These are phyloP conservation scores for Anhinga rufa DNA, from an alignment of 2,113 vertebrate genomes.

Conservation along the genomic window DNA sequence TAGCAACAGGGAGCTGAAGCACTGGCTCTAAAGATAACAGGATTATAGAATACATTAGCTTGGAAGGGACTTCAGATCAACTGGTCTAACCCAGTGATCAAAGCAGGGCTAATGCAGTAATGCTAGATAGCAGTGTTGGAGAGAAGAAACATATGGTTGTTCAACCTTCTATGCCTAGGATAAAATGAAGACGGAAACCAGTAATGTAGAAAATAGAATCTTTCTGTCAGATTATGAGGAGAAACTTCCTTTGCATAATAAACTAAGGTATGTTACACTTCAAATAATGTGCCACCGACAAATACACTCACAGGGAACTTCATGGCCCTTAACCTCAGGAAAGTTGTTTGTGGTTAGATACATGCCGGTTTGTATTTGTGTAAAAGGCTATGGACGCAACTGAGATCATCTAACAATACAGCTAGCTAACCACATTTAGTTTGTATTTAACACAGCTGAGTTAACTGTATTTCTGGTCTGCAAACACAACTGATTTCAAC, in stretches of 20 bases:
- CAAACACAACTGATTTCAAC: not conserved
- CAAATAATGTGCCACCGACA: not conserved
- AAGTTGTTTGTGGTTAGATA: not conserved
- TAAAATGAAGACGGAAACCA: not conserved
- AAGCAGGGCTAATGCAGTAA: not conserved
- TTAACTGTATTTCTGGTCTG: not conserved
- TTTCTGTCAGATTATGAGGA: not conserved
- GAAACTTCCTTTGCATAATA: not conserved
- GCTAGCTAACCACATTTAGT: not conserved
- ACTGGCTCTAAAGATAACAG: not conserved
- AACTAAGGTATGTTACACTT: not conserved
- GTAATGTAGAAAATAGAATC: not conserved
- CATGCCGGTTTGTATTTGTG: not conserved
- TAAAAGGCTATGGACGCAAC: not conserved
- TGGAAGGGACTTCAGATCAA: not conserved
- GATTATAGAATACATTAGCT: not conserved
- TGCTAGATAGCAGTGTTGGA: not conserved
- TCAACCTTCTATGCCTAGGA: not conserved
- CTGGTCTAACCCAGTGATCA: not conserved
- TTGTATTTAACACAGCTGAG: not conserved
- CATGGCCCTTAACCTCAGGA: not conserved
- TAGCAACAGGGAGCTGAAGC: not conserved
- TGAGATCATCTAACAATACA: not conserved
- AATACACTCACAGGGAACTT: not conserved
- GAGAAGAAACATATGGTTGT: not conserved